Evolutionary conservation across 1,140 invertebrate genomes (phyloP), one percentile per base, ranked within the genome.

Genomic region (Diachasma alloeum): DNA sequence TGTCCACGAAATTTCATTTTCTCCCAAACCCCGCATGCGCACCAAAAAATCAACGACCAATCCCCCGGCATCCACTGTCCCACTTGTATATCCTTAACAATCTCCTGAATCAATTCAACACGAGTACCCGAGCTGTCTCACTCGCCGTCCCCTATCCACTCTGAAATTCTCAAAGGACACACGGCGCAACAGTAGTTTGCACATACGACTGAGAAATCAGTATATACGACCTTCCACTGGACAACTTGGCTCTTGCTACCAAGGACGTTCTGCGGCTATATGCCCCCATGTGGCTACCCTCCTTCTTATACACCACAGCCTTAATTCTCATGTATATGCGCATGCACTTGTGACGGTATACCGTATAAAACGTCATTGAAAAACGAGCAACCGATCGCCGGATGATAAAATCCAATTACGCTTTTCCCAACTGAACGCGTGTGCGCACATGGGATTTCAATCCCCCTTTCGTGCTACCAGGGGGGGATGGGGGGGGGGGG

Each of bases 391-490:
- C 31, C 66, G 66, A 68, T 68, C 42, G 24, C 8, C 74, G 73
- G 75, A 79, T 79, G 80, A 83, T 83, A 83, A 83, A 83, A 78
- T 81, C 79, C 82, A 83, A 83, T 83, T 83, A 83, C 78, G 73
- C 75, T 72, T 68, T 78, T 59, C 63, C 66, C 76, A 46, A 73
- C 67, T 63, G 67, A 68, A 72, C 63, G 73, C 42, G 42, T 36
- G 39, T 68, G 70, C 36, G 44, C 59, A 13, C 59, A 36, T 67
- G 72, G 36, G 13, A 68, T 15, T 36, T 59, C 17, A 19, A 19
- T 22, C 22, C n/a, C 9, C n/a, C 8, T 59, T 59, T n/a, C 9
- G 13, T 59, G 19, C 15, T 22, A 17, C 53, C 31, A 31, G 2
- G 31, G 31, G 31, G 31, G 31, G 31, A 31, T 2, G 59, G 22